These are phyloP conservation scores for Autographa gamma DNA, from an alignment of 2,888 invertebrate species.

Conservation along the genomic window DNA sequence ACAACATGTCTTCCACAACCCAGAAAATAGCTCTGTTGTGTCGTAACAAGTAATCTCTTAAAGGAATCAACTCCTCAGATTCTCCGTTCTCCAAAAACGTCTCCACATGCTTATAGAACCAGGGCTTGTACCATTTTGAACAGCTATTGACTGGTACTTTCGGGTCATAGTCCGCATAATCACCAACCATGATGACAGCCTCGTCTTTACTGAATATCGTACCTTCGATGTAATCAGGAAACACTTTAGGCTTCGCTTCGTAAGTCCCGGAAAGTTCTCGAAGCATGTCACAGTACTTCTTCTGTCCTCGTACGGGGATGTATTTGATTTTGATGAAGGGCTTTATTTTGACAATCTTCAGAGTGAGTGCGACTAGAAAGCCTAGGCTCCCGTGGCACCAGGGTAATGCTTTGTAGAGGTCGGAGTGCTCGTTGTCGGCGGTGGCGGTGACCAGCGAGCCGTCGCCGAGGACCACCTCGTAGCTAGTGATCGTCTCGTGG, in stretches of 20 bases:
- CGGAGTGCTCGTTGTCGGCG: conserved; percentile 87
- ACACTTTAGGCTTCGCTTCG: conserved; percentile 76
- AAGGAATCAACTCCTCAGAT: conserved; percentile 89
- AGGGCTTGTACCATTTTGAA: conserved; percentile 91
- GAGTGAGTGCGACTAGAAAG: conserved; percentile 90
- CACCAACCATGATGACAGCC: conserved; percentile 91
- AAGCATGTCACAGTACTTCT: conserved; percentile 90
- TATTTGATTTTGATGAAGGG: conserved; percentile 91
- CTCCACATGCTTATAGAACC: conserved; percentile 92
- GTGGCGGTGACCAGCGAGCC: conserved; percentile 90
- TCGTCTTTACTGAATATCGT: conserved; percentile 90
- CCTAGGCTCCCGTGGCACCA: conserved; percentile 92
- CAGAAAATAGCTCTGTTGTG: conserved; percentile 92
- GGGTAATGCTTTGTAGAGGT: conserved; percentile 90
- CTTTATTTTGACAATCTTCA: conserved; percentile 90
- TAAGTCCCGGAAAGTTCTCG: conserved; percentile 90
- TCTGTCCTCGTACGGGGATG: conserved; percentile 90
- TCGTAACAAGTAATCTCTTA: conserved; percentile 90
- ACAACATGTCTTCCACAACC: conserved; percentile 92
- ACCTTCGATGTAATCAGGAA: conserved; percentile 91
- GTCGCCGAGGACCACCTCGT: conserved; percentile 91
- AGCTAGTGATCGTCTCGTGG: conserved; percentile 91
- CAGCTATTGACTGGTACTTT: conserved; percentile 87
- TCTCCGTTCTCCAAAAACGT: conserved; percentile 86
- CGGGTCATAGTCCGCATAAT: conserved; percentile 89